Base-by-base conservation (phyloP, 2,888 invertebrate species). In the Iphiclides podalirius region DNA sequence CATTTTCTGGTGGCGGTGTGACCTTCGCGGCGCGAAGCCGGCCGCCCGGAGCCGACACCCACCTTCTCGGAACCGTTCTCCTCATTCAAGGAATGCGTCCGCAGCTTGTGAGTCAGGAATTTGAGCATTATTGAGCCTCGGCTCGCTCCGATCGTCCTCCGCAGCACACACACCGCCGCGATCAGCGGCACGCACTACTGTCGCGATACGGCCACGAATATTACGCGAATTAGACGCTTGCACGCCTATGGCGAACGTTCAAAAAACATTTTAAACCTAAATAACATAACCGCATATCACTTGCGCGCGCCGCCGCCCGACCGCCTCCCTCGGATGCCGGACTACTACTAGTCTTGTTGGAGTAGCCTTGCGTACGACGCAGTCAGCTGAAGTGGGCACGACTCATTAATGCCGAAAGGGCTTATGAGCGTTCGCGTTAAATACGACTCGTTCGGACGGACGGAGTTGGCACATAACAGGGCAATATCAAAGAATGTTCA, bases 61-160 rank as follows among this genome's bases (percentile, higher is more conserved):
- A 94, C 94, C 93, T 94, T 93, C 87, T 92, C 92, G 74, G 90
- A 90, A 81, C 91, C 92, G 90, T 91, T 91, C 84, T 94, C 93
- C 90, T 95, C 95, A 91, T 94, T 94, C 89, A 95, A 92, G 81
- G 94, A 94, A 89, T 95, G 95, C 81, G 94, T 94, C 89, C 93
- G 93, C 84, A 95, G 90, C 91, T 95, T 95, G 89, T 94, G 93
- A 71, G 95, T 95, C 78, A 95, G 91, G 90, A 94, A 94, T 90
- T 94, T 94, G 89, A 95, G 93, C 94, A 95, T 95, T 91, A 92
- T 93, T 92, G 90, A 75, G 75, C 75, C 79, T 75, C 85, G 78
- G 77, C 79, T 73, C 83, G 76, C 73, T 67, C 72, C 72, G 77
- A 64, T 78, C 73, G 77, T 80, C 81, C 75, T 58, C 63, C 62